Conservation (phyloP, 35 echinoderm and acorn worm species). For the Lytechinus variegatus region DNA sequence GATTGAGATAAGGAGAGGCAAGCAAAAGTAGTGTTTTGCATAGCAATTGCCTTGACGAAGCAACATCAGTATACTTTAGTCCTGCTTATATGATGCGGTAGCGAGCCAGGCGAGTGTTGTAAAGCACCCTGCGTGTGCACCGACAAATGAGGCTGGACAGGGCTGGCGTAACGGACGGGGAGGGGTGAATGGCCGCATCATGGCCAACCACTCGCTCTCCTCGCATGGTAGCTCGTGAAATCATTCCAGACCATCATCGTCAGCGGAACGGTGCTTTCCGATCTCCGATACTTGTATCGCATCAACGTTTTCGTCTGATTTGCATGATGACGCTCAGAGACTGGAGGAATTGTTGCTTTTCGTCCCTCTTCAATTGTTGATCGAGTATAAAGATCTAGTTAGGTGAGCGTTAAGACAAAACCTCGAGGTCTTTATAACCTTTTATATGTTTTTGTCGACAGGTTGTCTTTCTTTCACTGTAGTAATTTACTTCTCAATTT, state of each 20-base stretch:
- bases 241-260: background rate
- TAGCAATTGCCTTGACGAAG: slow-evolving; percentile 9
- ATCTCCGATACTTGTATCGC: background rate
- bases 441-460: background rate
- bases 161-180: background rate
- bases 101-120: background rate
- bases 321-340: background rate
- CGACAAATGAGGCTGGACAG: background rate
- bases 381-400: slow-evolving; percentile 19
- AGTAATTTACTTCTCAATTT: background rate
- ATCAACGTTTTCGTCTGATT: slow-evolving; percentile 18
- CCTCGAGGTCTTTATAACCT: background rate
- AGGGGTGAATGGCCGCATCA: background rate
- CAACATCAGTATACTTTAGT: slow-evolving; percentile 8
- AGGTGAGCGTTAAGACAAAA: slow-evolving; percentile 1
- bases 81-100: slow-evolving; percentile 1
- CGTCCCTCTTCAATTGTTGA: background rate
- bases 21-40: slow-evolving; percentile 9
- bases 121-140: background rate
- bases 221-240: background rate
- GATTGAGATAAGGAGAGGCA: slow-evolving; percentile 8
- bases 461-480: background rate
- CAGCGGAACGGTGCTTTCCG: background rate
- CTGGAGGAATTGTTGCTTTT: slow-evolving; percentile 3
- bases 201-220: background rate